Evolutionary conservation across 2,113 vertebrate species (phyloP), one percentile per base, ranked within the genome.

Genomic region (Scomber colias): DNA sequence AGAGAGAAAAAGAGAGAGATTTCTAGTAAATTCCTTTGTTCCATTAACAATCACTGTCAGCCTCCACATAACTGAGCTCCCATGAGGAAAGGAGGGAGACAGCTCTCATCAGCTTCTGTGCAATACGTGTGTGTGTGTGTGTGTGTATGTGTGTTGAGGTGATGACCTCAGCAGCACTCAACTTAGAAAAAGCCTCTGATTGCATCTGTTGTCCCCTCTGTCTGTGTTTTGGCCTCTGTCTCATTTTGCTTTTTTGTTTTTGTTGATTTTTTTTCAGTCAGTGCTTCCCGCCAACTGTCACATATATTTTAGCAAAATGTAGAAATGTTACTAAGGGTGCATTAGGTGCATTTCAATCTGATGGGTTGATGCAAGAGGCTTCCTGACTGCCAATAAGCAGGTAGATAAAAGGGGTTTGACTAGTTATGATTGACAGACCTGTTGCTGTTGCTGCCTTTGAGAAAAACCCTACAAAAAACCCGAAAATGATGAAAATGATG

Each of bases 141-240:
- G 71, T 24, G 77, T 13, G 24, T 11, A 14, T 48, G 15, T 7
- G 1, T 64, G 35, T 6, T 14, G 24, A 48, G 35, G 35, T 54
- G 68, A 83, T 84, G 82, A 82, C 72, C 84, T 88, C 76, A 63
- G 61, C 76, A 79, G 84, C 84, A 85, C 75, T 85, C 65, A 77
- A 69, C 40, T 64, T 86, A 79, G 86, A 89, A 79, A 40, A 54
- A 66, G 55, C 71, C 62, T 66, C 19, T 78, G 73, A 76, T 59
- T 79, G 82, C 84, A 91, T 87, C 80, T 73, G 72, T 48, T 50
- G 68, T 63, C 62, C 19, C 60, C 63, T 74, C 59, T 19, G 31
- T 71, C 72, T 71, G 19, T 27, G 45, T 55, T 69, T 66, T 60
- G 2, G 16, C 70, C 11, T 85, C 30, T 51, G 35, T 50, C 69